Conservation (phyloP, 2,888 invertebrate genomes). For the Agonopterix arenella region DNA sequence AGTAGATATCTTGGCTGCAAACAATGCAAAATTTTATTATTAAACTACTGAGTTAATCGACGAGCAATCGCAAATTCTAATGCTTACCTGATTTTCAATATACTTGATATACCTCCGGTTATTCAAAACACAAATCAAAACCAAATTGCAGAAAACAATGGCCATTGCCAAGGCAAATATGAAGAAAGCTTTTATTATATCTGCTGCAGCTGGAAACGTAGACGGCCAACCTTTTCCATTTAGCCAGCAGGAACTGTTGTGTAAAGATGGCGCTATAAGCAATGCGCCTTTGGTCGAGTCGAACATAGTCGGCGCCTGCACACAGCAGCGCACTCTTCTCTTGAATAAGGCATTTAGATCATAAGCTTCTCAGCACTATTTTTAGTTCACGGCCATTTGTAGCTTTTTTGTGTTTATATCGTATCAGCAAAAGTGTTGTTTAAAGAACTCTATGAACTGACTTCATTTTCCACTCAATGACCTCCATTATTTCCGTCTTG, state of each 20-base stretch:
- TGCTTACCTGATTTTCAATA: conserved; percentile 89
- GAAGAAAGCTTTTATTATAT: conserved; percentile 85
- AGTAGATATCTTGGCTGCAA: conserved; percentile 89
- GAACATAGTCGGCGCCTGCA: conserved; percentile 76
- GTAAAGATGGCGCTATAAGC: conserved; percentile 86
- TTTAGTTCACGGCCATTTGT: conserved; percentile 23
- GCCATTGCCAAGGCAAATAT: conserved; percentile 86
- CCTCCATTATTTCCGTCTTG: conserved; percentile 2
- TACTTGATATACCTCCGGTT: conserved; percentile 89
- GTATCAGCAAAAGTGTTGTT: no score
- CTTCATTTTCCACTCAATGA: conserved; percentile 4
- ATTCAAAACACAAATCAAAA: conserved; percentile 89
- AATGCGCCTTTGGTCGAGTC: conserved; percentile 82
- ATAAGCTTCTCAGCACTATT: conserved; percentile 44
- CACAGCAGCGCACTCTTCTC: conserved; percentile 57
- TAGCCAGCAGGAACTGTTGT: conserved; percentile 90
- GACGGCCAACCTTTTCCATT: conserved; percentile 80
- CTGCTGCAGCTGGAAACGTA: conserved; percentile 80
- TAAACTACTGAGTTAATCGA: background rate
- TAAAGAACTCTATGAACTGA: background rate
- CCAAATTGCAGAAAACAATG: conserved; percentile 86
- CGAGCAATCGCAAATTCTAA: no score
- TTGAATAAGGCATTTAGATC: conserved; percentile 72
- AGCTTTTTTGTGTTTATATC: background rate
- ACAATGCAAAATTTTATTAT: background rate